Conservation (phyloP, 2,113 vertebrate genomes). For the Pygoscelis adeliae region DNA sequence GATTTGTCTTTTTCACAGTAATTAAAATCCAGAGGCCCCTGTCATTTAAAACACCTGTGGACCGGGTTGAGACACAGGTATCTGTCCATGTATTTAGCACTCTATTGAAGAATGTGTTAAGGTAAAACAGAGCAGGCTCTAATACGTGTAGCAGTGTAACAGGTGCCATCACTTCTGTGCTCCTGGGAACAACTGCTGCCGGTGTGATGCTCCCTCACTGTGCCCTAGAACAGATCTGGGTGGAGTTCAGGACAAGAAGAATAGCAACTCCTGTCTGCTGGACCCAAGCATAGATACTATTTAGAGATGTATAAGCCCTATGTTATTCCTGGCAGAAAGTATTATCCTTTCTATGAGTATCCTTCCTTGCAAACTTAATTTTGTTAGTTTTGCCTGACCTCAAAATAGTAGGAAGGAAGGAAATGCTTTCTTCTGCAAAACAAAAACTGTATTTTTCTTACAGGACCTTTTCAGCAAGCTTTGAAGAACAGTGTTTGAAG, state of each 20-base stretch:
- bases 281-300: neutral
- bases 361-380: neutral
- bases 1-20: neutral
- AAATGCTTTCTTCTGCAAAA: neutral
- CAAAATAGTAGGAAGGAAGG: neutral
- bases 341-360: neutral
- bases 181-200: neutral
- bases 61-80: neutral
- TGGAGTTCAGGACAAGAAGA: neutral
- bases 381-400: neutral
- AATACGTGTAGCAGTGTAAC: neutral
- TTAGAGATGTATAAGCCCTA: neutral
- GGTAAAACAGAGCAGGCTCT: neutral
- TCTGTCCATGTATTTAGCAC: neutral
- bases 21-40: neutral
- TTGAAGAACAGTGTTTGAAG: neutral
- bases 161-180: neutral
- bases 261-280: neutral
- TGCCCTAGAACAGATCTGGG: fast-evolving
- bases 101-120: neutral
- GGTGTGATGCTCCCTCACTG: neutral
- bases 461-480: neutral
- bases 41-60: neutral
- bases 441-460: neutral
- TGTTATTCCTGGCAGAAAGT: neutral